Conservation (phyloP, 2,113 vertebrate genomes). For the Pampusana beccarii region DNA sequence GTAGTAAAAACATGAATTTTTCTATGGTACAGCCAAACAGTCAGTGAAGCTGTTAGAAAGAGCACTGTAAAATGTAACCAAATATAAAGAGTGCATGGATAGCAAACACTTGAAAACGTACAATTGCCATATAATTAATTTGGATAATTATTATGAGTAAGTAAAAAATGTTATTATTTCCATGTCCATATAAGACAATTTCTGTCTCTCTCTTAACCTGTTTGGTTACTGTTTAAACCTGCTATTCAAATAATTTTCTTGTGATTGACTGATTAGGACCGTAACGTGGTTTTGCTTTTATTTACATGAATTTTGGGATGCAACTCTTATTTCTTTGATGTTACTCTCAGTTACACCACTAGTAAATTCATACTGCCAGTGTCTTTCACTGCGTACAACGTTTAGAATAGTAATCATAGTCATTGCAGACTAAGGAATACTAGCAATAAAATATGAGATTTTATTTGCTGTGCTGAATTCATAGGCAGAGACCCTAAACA, state of each 20-base stretch:
- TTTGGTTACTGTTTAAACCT: background rate
- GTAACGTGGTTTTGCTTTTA: conserved; percentile 26
- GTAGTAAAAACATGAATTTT: background rate
- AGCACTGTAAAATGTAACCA: background rate
- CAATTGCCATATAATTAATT: background rate
- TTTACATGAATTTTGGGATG: background rate
- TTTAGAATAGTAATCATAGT: background rate
- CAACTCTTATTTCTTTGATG: background rate
- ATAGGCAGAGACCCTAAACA: background rate
- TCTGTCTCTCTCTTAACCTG: background rate
- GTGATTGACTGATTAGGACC: background rate
- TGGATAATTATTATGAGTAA: background rate
- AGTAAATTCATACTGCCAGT: background rate
- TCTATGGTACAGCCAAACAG: background rate
- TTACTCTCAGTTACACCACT: background rate
- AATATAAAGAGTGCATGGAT: background rate
- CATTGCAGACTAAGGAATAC: background rate
- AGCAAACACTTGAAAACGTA: background rate
- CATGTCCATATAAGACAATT: background rate
- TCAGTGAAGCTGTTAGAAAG: background rate
- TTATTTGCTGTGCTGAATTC: background rate
- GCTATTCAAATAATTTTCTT: background rate
- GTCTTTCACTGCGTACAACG: background rate
- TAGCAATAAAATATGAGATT: background rate
- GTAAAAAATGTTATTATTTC: background rate